A percentile compares a stretch with the other conserved stretches of the same genome.
These are phyloP conservation scores for Sylvilagus bachmani DNA, from an alignment of 2,113 vertebrate species.

Conservation along the genomic window DNA sequence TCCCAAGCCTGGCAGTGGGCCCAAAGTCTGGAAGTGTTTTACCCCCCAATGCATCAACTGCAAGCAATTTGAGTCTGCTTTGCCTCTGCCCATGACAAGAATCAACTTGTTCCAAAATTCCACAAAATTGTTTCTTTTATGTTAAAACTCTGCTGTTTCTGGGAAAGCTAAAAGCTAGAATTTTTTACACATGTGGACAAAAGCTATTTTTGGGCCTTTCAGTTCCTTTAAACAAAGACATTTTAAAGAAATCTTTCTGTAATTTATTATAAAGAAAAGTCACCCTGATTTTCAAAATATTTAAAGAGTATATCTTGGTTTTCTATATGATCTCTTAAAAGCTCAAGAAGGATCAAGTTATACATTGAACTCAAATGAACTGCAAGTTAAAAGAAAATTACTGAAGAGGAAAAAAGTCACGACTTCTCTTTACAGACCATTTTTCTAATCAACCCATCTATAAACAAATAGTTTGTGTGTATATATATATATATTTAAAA, in stretches of 20 bases:
- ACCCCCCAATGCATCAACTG: conserved; percentile 64
- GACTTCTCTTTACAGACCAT: background rate
- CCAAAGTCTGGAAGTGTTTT: conserved; percentile 80
- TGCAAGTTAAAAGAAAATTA: conserved; percentile 39
- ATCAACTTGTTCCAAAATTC: conserved; percentile 78
- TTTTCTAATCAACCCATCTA: background rate
- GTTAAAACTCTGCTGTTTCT: conserved; percentile 78
- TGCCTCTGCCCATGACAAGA: conserved; percentile 77
- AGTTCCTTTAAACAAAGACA: conserved; percentile 49
- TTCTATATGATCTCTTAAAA: conserved; percentile 43
- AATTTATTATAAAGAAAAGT: conserved; percentile 51
- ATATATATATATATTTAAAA: background rate
- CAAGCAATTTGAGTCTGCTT: conserved; percentile 80
- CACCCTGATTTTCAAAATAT: conserved; percentile 20
- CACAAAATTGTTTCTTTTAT: conserved; percentile 78
- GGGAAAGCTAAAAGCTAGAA: conserved; percentile 72
- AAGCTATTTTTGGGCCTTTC: conserved; percentile 70
- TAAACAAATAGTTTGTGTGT: background rate
- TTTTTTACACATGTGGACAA: conserved; percentile 76
- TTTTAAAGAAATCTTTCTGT: conserved; percentile 8
- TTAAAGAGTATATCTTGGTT: conserved; percentile 29
- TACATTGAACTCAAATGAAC: background rate
- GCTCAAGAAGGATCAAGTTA: background rate
- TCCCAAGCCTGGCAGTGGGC: conserved; percentile 49
- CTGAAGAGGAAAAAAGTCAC: background rate